Percentiles rank a stretch among this genome's conserved stretches.
Conservation (phyloP, 2,113 vertebrate species). For the Rhineura floridana region DNA sequence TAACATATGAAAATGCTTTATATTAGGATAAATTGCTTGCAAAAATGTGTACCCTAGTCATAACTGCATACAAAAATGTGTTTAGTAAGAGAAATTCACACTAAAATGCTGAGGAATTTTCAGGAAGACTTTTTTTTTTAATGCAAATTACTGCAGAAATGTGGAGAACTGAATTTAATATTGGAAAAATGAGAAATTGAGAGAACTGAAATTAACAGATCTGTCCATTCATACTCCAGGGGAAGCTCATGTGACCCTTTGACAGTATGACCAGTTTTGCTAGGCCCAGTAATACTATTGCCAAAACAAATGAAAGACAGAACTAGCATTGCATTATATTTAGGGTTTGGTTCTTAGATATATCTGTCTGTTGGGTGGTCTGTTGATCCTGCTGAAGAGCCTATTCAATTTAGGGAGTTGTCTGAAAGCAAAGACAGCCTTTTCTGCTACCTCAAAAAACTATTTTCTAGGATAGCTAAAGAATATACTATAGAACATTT, state of each 20-base stretch:
- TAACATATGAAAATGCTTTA: too few relatives aligned
- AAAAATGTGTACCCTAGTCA: too few relatives aligned
- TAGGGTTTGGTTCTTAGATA: background rate
- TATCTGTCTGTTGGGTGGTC: background rate
- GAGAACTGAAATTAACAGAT: too few relatives aligned
- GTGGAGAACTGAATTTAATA: too few relatives aligned
- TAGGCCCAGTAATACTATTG: background rate
- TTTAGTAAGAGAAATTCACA: too few relatives aligned
- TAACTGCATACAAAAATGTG: too few relatives aligned
- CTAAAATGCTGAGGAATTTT: too few relatives aligned
- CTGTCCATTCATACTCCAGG: too few relatives aligned
- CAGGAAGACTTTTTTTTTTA: too few relatives aligned
- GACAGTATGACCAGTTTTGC: background rate
- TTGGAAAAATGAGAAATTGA: too few relatives aligned
- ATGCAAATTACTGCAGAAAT: too few relatives aligned
- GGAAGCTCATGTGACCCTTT: background rate
- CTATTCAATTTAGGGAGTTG: background rate
- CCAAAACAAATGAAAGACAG: background rate
- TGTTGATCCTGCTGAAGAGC: background rate
- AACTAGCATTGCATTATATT: background rate
- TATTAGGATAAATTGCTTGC: too few relatives aligned
- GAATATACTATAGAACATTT: background rate
- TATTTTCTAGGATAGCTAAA: background rate
- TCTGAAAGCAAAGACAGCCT: background rate
- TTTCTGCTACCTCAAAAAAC: background rate